A percentile compares a stretch with the other conserved stretches of the same genome.
Conservation (phyloP, 1,140 invertebrate species). For the Drosophila bipectinata region DNA sequence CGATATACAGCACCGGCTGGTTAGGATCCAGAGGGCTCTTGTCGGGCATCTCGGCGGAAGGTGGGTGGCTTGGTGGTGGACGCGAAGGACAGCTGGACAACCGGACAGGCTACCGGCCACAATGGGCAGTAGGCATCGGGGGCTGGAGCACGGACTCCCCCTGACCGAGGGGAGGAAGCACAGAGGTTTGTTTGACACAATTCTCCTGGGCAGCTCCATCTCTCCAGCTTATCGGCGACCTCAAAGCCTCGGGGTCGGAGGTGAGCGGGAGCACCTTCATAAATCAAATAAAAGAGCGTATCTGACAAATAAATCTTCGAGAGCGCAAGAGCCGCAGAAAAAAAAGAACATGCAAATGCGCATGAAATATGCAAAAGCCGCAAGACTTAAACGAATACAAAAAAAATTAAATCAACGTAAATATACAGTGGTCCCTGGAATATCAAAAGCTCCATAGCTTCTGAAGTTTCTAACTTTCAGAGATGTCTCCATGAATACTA, state of each 20-base stretch:
- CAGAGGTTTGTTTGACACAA: slow-evolving; percentile 29
- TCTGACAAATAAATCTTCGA: slow-evolving; percentile 66
- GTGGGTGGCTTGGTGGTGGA: slow-evolving; percentile 3
- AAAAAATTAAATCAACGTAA: slow-evolving; percentile 38
- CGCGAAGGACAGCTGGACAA: slow-evolving; percentile 3
- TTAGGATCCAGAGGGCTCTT: slow-evolving; percentile 28
- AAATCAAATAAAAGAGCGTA: slow-evolving; percentile 64
- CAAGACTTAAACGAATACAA: slow-evolving; percentile 33
- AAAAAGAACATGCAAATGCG: slow-evolving; percentile 59
- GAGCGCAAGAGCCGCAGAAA: slow-evolving; percentile 27
- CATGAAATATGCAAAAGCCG: slow-evolving; percentile 45
- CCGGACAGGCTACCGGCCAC: slow-evolving; percentile 5
- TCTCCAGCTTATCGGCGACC: slow-evolving; percentile 23
- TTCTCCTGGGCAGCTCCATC: slow-evolving; percentile 29
- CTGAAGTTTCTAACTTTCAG: no score
- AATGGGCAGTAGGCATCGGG: slow-evolving; percentile 9
- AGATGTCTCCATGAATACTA: no score
- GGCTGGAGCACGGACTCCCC: background rate
- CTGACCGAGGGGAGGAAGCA: slow-evolving; percentile 5
- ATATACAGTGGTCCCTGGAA: slow-evolving; percentile 13
- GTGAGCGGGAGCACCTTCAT: slow-evolving; percentile 41
- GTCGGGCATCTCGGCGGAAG: slow-evolving; percentile 21
- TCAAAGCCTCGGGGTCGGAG: slow-evolving; percentile 9
- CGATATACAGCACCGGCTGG: slow-evolving; percentile 71
- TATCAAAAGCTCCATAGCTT: background rate